phyloP scores from a whole-genome alignment of 2,888 invertebrate species.

The Periphyllus acericola region DNA sequence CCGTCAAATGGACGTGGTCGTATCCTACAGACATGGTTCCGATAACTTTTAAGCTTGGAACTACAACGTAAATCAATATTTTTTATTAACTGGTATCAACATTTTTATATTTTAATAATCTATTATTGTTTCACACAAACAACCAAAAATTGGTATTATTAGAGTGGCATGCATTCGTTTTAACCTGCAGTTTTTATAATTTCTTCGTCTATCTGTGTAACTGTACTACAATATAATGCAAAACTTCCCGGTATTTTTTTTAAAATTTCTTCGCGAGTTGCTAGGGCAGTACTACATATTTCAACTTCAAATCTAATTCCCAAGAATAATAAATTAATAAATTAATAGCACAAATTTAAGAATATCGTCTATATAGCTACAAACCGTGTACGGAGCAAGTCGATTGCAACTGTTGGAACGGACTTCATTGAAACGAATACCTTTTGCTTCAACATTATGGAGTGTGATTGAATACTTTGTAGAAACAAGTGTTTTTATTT shows the following conservation, averaged over 20 bases:
- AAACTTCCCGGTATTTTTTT: slow-evolving; percentile 55
- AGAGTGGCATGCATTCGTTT: not conserved
- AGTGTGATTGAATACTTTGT: too few species aligned
- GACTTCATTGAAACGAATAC: slow-evolving; percentile 50
- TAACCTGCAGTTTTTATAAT: slow-evolving; percentile 62
- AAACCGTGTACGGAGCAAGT: slow-evolving; percentile 36
- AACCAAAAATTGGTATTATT: too few species aligned
- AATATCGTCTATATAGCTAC: not conserved
- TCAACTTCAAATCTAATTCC: slow-evolving; percentile 61
- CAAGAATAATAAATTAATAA: not conserved
- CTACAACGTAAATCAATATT: slow-evolving; percentile 42
- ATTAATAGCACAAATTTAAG: not conserved
- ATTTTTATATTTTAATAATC: too few species aligned
- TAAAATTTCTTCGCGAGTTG: slow-evolving; percentile 53
- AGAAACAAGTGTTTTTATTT: too few species aligned
- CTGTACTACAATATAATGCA: slow-evolving; percentile 53
- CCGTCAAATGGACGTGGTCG: slow-evolving; percentile 70
- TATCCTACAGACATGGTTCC: slow-evolving; percentile 72
- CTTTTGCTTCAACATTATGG: slow-evolving; percentile 30
- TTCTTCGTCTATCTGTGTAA: slow-evolving; percentile 55
- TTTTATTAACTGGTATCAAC: too few species aligned
- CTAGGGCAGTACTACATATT: not conserved
- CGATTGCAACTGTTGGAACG: slow-evolving; percentile 33
- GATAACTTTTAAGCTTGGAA: slow-evolving; percentile 68
- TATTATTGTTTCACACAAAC: too few species aligned